Base-by-base conservation (phyloP, 2,797 vertebrate species). In the Pipistrellus nathusii region DNA sequence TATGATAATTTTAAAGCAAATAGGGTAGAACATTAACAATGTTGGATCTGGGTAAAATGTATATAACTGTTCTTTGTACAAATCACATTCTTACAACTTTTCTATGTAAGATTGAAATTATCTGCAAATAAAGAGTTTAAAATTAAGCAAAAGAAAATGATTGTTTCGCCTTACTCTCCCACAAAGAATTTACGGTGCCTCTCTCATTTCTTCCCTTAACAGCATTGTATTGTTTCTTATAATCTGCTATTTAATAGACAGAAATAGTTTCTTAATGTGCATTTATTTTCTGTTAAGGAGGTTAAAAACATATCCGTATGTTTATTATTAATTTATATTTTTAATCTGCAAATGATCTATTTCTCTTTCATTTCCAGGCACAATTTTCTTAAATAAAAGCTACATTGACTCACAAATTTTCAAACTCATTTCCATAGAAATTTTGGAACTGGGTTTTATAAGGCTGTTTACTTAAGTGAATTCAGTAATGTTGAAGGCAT, bases 361-460 rank as follows among this genome's bases (percentile, higher is more conserved):
- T 94, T 89, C 30, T 71, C 62, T 62, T 84, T 71, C 41, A 92
- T 55, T 93, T 92, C 44, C 17, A 85, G 48, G 59, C 27, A 83
- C 38, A 86, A n/a, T 88, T 92, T 69, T 91, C 46, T 85, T 84
- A 85, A 91, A 82, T 92, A 59, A 90, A 96, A 90, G 7, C 7
- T 85, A 53, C 32, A 86, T 3, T 85, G 32, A 89, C 21, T 73
- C 20, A 46, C n/a, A 13, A 93, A 85, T 90, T 48, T 75, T 85
- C 81, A 90, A 89, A 14, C 32, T 82, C 13, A 84, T 90, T 92
- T 96, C 83, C 51, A 77, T n/a, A 91, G 80, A 88, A 96, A 94
- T 84, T 51, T 85, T 15, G 87, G 9, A 91, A 59, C 48, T 88
- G 14, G 4, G 38, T 81, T 89, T 91, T 68, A 93, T 68, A 90